Conservation (phyloP, 2,797 vertebrate genomes). For the Calcarius lapponicus region DNA sequence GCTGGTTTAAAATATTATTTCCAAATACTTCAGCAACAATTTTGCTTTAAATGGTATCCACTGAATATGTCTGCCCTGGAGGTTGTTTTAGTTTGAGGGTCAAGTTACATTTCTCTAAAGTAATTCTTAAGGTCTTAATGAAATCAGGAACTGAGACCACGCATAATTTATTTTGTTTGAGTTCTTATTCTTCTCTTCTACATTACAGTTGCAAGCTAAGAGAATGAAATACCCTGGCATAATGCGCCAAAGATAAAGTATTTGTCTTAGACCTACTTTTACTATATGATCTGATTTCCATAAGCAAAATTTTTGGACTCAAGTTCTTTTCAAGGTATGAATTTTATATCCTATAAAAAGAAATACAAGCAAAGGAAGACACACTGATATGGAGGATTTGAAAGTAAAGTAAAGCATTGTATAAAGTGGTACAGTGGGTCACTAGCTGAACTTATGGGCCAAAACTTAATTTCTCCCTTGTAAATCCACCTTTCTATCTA, state of each 20-base stretch:
- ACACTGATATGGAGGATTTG: neutral
- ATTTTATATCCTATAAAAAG: neutral
- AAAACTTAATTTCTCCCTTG: neutral
- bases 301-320: neutral
- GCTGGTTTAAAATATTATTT: neutral
- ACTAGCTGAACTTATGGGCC: neutral
- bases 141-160: neutral
- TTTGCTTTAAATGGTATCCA: neutral
- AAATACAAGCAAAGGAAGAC: neutral
- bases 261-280: neutral
- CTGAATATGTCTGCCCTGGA: neutral
- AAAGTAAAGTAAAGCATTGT: neutral
- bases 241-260: neutral
- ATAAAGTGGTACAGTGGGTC: neutral
- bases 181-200: slow-evolving; percentile 18
- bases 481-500: neutral
- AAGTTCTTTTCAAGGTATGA: neutral
- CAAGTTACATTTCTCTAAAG: neutral
- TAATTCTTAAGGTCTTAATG: neutral
- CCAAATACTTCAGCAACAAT: neutral
- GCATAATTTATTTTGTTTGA: neutral
- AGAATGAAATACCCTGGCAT: neutral
- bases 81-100: neutral
- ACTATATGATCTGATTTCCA: neutral
- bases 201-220: neutral